A percentile compares a stretch with the other conserved stretches of the same genome.
phyloP scores from a whole-genome alignment of 2,113 vertebrate species.

The Centrocercus urophasianus region DNA sequence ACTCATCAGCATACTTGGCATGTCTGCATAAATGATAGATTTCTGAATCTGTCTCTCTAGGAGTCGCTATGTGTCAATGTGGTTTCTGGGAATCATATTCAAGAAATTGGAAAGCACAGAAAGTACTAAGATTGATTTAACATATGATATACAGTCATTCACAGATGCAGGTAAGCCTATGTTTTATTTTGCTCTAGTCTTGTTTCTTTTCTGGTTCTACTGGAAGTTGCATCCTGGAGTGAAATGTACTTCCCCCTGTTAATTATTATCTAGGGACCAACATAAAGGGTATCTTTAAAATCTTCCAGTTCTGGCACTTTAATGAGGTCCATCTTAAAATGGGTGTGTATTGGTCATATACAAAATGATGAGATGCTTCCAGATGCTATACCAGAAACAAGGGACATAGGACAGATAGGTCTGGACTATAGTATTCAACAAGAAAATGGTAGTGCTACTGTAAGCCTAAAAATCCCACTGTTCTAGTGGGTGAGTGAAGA shows the following conservation, averaged over 20 bases:
- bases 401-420: background rate
- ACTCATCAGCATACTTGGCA: background rate
- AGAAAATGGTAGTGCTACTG: background rate
- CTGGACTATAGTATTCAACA: background rate
- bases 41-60: constrained; percentile 71
- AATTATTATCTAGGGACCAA: background rate
- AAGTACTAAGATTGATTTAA: constrained; percentile 93
- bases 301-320: rapidly evolving
- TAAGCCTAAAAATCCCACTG: background rate
- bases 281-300: background rate
- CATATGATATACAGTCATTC: constrained; percentile 95
- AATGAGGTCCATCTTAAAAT: background rate
- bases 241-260: background rate
- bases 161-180: constrained; percentile 90
- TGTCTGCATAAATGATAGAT: background rate
- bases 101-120: constrained; percentile 93
- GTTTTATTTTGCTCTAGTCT: background rate
- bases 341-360: background rate
- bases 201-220: background rate
- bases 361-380: background rate
- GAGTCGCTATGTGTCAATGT: constrained; percentile 90
- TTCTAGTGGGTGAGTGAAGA: background rate
- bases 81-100: constrained; percentile 97
- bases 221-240: background rate
- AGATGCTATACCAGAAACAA: background rate